phyloP scores from a whole-genome alignment of 2,113 vertebrate genomes.

The Poeciliopsis turrubarensis region DNA sequence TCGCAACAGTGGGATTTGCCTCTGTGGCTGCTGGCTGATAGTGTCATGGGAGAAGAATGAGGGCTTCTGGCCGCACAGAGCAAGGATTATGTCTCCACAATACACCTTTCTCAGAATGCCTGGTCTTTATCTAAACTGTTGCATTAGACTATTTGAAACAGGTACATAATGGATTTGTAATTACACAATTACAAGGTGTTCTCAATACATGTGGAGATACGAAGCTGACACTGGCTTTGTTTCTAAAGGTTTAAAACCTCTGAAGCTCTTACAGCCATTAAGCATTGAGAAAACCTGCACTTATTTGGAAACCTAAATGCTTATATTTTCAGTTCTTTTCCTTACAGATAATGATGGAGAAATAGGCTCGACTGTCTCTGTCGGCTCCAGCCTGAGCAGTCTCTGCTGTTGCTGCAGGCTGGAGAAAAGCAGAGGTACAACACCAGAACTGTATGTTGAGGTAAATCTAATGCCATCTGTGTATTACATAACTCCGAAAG shows the following conservation, averaged over 20 bases:
- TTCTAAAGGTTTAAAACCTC: background rate
- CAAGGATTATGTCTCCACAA: slow-evolving; percentile 64
- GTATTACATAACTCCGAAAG: slow-evolving; percentile 39
- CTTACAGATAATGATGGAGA: background rate
- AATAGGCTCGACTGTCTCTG: background rate
- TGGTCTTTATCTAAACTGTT: slow-evolving; percentile 53
- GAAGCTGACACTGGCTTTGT: background rate
- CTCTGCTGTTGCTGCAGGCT: slow-evolving; percentile 2
- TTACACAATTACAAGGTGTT: slow-evolving; percentile 49
- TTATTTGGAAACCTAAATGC: background rate
- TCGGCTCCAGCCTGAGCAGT: background rate
- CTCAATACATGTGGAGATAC: background rate
- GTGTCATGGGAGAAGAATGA: slow-evolving; percentile 68
- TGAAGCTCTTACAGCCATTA: background rate
- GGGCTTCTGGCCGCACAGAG: slow-evolving; percentile 51
- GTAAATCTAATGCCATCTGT: slow-evolving; percentile 45
- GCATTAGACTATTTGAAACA: slow-evolving; percentile 49
- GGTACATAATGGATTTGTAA: slow-evolving; percentile 62
- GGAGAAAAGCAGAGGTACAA: slow-evolving; percentile 26
- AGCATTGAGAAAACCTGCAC: background rate
- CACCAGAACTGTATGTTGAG: slow-evolving; percentile 23
- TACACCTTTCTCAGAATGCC: slow-evolving; percentile 38
- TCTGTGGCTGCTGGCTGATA: slow-evolving; percentile 62
- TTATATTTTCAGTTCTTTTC: background rate
- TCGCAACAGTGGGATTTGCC: slow-evolving; percentile 70